Conservation (phyloP, 2,113 vertebrate genomes). For the Patagioenas fasciata region DNA sequence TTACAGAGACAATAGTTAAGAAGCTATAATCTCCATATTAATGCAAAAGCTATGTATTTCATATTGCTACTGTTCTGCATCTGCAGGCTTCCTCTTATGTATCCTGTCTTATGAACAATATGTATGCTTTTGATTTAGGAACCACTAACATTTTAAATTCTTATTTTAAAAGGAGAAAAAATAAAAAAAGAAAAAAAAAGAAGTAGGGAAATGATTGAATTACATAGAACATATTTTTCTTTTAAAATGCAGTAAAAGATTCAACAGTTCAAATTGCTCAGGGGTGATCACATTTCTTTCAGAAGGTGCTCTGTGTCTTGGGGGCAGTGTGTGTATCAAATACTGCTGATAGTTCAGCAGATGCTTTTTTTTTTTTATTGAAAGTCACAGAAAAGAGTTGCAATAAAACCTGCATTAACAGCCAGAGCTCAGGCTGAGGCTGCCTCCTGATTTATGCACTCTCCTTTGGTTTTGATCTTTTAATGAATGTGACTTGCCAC, state of each 20-base stretch:
- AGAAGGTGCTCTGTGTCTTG: conserved; percentile 7
- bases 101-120: not conserved
- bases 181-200: not conserved
- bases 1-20: not conserved
- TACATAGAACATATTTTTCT: conserved; percentile 37
- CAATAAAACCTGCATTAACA: conserved; percentile 59
- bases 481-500: conserved; percentile 34
- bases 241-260: conserved; percentile 44
- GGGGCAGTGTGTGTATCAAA: not conserved
- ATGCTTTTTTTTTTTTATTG: conserved; percentile 14
- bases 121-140: conserved; percentile 50
- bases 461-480: conserved; percentile 51
- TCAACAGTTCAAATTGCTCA: conserved; percentile 17
- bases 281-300: conserved; percentile 34
- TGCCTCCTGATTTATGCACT: conserved; percentile 40
- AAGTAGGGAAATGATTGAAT: conserved; percentile 40
- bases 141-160: not conserved
- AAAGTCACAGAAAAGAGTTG: conserved; percentile 22
- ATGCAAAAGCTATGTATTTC: conserved; percentile 1
- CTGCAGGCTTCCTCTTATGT: not conserved
- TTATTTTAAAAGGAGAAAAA: not conserved
- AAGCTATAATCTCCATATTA: not conserved
- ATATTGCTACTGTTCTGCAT: conserved; percentile 18
- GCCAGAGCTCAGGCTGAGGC: conserved; percentile 1
- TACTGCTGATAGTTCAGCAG: conserved; percentile 47